phyloP scores from a whole-genome alignment of 2,888 invertebrate species.

The Kuschelorhynchus macadamiae region DNA sequence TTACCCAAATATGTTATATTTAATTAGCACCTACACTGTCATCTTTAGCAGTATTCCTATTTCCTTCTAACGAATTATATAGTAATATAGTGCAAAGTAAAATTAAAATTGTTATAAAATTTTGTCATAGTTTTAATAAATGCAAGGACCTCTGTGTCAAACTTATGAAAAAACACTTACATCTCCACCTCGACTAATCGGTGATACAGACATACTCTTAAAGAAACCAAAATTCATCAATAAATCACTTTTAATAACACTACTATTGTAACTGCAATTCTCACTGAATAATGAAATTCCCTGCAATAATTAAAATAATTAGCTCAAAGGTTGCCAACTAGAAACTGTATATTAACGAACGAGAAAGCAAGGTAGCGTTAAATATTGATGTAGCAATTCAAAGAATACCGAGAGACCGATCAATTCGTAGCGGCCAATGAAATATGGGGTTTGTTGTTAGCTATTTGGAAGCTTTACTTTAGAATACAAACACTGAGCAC shows the following conservation, averaged over 20 bases:
- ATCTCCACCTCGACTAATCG: slow-evolving; percentile 22
- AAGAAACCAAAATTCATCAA: slow-evolving; percentile 26
- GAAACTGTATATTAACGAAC: slow-evolving; percentile 5
- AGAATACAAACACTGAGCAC: slow-evolving; percentile 24
- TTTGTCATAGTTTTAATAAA: too few relatives aligned
- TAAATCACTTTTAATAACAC: neutral
- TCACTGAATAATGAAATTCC: neutral
- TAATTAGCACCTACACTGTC: too few relatives aligned
- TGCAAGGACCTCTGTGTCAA: too few relatives aligned
- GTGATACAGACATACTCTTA: slow-evolving; percentile 35
- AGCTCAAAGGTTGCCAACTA: neutral
- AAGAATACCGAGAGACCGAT: slow-evolving; percentile 20
- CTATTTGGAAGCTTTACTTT: slow-evolving; percentile 6
- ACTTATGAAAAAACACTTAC: slow-evolving; percentile 36
- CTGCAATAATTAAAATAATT: neutral
- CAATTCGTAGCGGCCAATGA: slow-evolving; percentile 35
- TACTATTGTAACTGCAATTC: neutral
- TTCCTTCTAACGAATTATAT: too few relatives aligned
- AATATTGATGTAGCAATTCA: slow-evolving; percentile 37
- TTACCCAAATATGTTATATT: too few relatives aligned
- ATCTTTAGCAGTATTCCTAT: too few relatives aligned
- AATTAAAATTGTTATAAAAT: too few relatives aligned
- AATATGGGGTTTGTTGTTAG: slow-evolving; percentile 3
- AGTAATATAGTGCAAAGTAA: too few relatives aligned
- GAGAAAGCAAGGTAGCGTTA: slow-evolving; percentile 22